These are phyloP conservation scores for Micrasema minimum DNA, from an alignment of 1,140 invertebrate species.

Conservation along the genomic window DNA sequence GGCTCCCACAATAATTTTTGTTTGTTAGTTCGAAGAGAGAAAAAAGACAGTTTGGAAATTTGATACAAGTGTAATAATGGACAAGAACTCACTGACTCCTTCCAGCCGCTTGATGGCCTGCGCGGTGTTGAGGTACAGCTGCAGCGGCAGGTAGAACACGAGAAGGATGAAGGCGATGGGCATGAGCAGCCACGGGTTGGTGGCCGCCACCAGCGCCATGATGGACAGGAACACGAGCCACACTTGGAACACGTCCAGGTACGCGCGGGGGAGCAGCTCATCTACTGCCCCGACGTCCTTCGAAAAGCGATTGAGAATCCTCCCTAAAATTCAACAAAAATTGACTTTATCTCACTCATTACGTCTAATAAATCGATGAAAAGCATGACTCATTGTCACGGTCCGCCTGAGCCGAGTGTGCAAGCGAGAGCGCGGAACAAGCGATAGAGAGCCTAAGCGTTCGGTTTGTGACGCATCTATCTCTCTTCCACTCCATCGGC, in stretches of 20 bases:
- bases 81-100: slow-evolving; percentile 70
- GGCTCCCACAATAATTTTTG: too few species aligned
- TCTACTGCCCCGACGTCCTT: slow-evolving; percentile 86
- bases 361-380: too few species aligned
- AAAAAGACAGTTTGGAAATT: too few species aligned
- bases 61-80: too few species aligned
- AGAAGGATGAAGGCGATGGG: slow-evolving; percentile 72
- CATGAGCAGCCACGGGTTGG: slow-evolving; percentile 76
- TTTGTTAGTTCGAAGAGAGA: too few species aligned
- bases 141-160: slow-evolving; percentile 73
- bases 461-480: too few species aligned
- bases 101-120: slow-evolving; percentile 82
- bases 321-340: slow-evolving; percentile 49
- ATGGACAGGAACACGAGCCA: slow-evolving; percentile 69
- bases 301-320: slow-evolving; percentile 82
- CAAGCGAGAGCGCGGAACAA: too few species aligned
- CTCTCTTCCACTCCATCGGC: too few species aligned
- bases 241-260: slow-evolving; percentile 40
- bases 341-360: too few species aligned
- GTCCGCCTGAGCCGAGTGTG: too few species aligned
- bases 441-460: too few species aligned
- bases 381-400: too few species aligned
- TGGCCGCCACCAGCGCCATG: slow-evolving; percentile 71
- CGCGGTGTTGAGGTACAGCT: slow-evolving; percentile 78
- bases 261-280: slow-evolving; percentile 76